Conservation (phyloP, 2,113 vertebrate species). For the Rhipidura dahli region DNA sequence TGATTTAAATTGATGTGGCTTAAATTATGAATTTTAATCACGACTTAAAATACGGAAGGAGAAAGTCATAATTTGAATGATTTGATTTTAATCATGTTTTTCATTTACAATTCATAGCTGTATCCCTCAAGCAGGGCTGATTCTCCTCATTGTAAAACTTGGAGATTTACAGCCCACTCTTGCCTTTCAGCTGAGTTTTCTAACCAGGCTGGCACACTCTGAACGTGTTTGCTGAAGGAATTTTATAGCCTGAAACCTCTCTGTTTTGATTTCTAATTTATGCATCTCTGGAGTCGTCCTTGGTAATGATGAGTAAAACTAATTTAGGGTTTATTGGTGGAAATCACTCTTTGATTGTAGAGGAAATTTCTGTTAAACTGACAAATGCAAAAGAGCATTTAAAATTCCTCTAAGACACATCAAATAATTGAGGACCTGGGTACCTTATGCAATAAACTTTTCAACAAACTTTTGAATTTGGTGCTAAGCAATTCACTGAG, state of each 20-base stretch:
- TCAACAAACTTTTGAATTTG: not conserved
- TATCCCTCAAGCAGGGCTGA: not conserved
- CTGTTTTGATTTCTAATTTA: not conserved
- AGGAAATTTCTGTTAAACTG: not conserved
- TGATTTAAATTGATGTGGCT: constrained; percentile 28
- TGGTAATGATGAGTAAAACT: not conserved
- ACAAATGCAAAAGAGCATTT: not conserved
- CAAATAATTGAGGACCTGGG: not conserved
- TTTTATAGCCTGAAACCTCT: not conserved
- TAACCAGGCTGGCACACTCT: not conserved
- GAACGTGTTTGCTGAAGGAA: not conserved
- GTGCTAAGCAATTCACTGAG: not conserved
- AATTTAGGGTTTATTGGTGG: not conserved
- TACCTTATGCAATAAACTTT: not conserved
- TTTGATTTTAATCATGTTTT: constrained; percentile 34
- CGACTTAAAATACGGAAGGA: not conserved
- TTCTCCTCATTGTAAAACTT: not conserved
- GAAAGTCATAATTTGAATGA: not conserved
- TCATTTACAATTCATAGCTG: constrained; percentile 13
- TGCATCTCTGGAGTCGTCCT: not conserved
- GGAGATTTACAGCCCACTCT: not conserved
- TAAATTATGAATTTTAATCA: constrained; percentile 44
- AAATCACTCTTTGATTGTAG: not conserved
- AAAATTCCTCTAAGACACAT: not conserved
- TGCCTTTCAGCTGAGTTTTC: not conserved